phyloP scores from a whole-genome alignment of 2,797 vertebrate species.

The Periparus ater region DNA sequence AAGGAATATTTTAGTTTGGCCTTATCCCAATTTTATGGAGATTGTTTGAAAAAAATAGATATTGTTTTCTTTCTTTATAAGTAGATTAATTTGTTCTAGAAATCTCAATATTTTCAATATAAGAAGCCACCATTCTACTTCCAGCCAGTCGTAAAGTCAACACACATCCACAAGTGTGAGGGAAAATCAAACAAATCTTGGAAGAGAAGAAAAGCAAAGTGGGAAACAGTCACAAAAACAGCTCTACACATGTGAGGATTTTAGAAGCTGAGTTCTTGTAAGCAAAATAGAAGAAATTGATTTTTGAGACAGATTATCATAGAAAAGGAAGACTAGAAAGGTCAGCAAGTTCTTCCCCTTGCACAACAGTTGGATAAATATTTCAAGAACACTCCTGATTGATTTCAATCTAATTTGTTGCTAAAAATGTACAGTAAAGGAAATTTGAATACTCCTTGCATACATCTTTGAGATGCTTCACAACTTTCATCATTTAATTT shows the following conservation, averaged over 20 bases:
- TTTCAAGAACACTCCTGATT: conserved; percentile 21
- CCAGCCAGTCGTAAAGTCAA: background rate
- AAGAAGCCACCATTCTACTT: background rate
- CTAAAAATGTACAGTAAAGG: conserved; percentile 33
- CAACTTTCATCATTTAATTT: conserved; percentile 9
- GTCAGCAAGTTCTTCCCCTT: conserved; percentile 50
- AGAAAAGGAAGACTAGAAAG: conserved; percentile 19
- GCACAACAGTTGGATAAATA: conserved; percentile 50
- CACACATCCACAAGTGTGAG: background rate
- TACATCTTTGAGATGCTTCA: background rate
- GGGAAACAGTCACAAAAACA: background rate
- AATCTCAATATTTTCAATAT: background rate
- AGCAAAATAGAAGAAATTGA: conserved; percentile 19
- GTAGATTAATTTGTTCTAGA: background rate
- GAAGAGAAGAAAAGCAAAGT: background rate
- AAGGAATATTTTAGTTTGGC: background rate
- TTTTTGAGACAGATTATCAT: conserved; percentile 36
- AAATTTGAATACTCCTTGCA: conserved; percentile 23
- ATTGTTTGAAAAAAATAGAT: background rate
- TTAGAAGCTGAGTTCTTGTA: background rate
- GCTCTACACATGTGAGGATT: background rate
- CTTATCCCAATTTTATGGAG: background rate
- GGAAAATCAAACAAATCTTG: background rate
- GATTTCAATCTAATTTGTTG: conserved; percentile 50
- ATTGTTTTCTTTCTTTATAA: background rate